Base-by-base conservation (phyloP, 23 tunicate species). In the Aplidium turbinatum region DNA sequence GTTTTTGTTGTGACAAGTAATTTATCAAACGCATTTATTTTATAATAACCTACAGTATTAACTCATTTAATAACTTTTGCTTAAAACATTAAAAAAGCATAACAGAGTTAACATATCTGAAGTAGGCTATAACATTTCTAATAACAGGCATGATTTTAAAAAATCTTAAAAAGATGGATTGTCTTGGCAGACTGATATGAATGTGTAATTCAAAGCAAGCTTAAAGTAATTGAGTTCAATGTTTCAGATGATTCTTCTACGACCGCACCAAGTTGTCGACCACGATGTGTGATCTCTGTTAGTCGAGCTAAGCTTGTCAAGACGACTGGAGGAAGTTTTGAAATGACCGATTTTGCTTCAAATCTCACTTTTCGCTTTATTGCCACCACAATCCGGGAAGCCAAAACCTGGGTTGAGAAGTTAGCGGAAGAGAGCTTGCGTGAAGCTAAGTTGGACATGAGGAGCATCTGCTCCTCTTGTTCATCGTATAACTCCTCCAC, bases 361-460 rank as follows among this genome's bases (percentile, higher is more conserved):
- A 77, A 80, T 16, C 58, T 72, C 18, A 78, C 70, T 3, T 78
- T 85, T 38, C 92, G 92, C 47, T 85, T 85, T 58, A 58, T 85
- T 26, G 84, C 92, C 19, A 58, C 48, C 32, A 78, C 92, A 5
- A 33, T 85, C 34, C 61, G 77, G 13, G 92, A 85, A 70, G 82
- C 92, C 3, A 78, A 85, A 38, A 31, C 53, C 38, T 85, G 92
- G 92, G 92, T 85, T 31, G 62, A 63, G 38, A 78, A 85, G 33
- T 63, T 85, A 1, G 66, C 82, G 16, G 70, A 70, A 35, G 92
- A 85, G 65, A 85, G 92, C 45, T 60, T 68, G 35, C 58, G 92
- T 9, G 92, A 85, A 63, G 92, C 84, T 22, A 85, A 85, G 0
- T 50, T 85, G 50, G 92, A 85, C 79, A 85, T 85, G 92, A 31